phyloP scores from a whole-genome alignment of 2,888 invertebrate species.

The Parnassius orleans region DNA sequence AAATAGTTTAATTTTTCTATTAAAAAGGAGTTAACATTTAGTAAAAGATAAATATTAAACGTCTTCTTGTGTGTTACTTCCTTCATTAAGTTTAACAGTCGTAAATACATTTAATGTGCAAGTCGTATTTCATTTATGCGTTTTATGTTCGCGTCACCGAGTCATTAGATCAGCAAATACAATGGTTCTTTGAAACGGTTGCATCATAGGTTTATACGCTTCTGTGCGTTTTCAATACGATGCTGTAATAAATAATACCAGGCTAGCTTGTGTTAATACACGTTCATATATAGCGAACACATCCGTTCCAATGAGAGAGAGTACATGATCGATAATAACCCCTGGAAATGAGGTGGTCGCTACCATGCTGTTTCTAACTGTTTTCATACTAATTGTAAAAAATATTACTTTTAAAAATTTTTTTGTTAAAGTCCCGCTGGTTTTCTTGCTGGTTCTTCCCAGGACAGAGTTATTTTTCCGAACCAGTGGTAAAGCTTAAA shows the following conservation, averaged over 20 bases:
- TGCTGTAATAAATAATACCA: background rate
- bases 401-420: too few relatives aligned
- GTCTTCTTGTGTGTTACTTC: background rate
- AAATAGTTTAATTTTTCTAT: too few relatives aligned
- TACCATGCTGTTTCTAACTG: too few relatives aligned
- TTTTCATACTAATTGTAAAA: too few relatives aligned
- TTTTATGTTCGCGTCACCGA: slow-evolving; percentile 5
- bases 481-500: too few relatives aligned
- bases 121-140: slow-evolving; percentile 3
- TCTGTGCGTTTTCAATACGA: slow-evolving; percentile 16
- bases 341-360: too few relatives aligned
- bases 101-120: background rate
- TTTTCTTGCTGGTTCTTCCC: too few relatives aligned
- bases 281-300: slow-evolving; percentile 1
- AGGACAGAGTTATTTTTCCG: too few relatives aligned
- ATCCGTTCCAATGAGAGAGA: background rate
- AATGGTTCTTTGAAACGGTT: slow-evolving; percentile 18
- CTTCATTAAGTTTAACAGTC: slow-evolving; percentile 2
- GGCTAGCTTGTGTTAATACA: background rate
- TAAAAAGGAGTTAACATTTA: too few relatives aligned
- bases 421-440: too few relatives aligned
- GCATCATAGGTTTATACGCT: slow-evolving; percentile 18
- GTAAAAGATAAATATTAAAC: background rate
- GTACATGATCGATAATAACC: background rate
- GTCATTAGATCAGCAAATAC: slow-evolving; percentile 5